Percentiles rank a stretch among this genome's conserved stretches.
Evolutionary conservation across 1,140 invertebrate genomes (phyloP).

Genomic region (Scaptomyza graminum): DNA sequence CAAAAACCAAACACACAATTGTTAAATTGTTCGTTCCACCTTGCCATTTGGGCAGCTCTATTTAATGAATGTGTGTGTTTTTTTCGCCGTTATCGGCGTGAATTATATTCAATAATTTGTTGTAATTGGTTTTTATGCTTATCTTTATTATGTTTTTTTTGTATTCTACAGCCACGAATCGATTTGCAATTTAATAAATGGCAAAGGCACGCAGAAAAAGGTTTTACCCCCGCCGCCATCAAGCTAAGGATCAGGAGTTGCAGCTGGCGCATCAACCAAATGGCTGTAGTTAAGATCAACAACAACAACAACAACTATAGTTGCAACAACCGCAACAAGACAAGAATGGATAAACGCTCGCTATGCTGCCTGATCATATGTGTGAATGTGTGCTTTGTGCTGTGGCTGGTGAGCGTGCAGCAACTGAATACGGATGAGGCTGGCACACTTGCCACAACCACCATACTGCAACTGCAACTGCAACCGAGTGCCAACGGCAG

Average conservation of each 20-base stretch:
- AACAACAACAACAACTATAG: constrained; percentile 20
- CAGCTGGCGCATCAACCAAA: constrained; percentile 11
- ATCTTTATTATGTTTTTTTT: background rate
- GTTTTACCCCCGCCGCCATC: constrained; percentile 33
- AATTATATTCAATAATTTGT: too few relatives aligned
- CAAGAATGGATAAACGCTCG: constrained; percentile 77
- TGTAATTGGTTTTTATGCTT: constrained; percentile 1
- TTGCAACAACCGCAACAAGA: constrained; percentile 33
- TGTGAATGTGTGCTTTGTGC: constrained; percentile 68
- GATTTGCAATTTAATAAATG: constrained; percentile 66
- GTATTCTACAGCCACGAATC: constrained; percentile 53
- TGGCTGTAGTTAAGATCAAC: constrained; percentile 25
- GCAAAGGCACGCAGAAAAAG: constrained; percentile 73
- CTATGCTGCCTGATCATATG: constrained; percentile 74
- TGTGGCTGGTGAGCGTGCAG: constrained; percentile 77
- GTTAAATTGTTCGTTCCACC: background rate
- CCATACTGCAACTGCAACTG: constrained; percentile 4
- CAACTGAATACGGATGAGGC: constrained; percentile 43
- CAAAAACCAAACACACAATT: background rate
- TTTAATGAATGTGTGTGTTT: too few relatives aligned
- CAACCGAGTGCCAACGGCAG: constrained; percentile 56
- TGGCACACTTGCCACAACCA: constrained; percentile 33
- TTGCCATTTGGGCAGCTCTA: too few relatives aligned
- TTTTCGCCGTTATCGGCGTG: too few relatives aligned
- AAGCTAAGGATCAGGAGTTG: constrained; percentile 17